Evolutionary conservation across 1,140 invertebrate species (phyloP), one percentile per base, ranked within the genome.

Genomic region (Brachionus angularis): DNA sequence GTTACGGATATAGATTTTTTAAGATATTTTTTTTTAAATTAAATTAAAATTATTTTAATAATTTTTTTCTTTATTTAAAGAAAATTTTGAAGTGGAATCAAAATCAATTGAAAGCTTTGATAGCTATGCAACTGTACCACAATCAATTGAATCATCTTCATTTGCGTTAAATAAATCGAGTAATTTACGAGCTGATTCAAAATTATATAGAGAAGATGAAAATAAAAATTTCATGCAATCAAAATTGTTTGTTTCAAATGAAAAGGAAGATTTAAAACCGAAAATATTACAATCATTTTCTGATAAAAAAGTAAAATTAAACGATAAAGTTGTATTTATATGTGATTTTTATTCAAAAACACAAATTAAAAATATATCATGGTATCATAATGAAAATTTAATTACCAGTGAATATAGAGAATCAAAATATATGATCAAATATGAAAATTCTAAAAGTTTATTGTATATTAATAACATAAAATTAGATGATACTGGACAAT

Each of bases 381-480:
- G 62, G 62, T 67, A 67, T 67, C 42, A 67, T 21, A 67, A 67
- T 67, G 62, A 42, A 44, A 14, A 14, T 31, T 21, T 25, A 18
- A 46, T 64, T 34, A 16, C 36, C 21, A 23, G 14, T 2, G 10
- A 10, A 50, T 5, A 8, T 27, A 10, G 12, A 39, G 18, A 58
- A 8, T 58, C 33, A 33, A 58, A 23, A 58, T 39, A 39, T 58
- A 21, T 23, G 12, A 58, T 58, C 8, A 58, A 58, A 39, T 18
- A 58, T 12, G 53, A 58, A 36, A 10, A 36, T 2, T 39, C 34
- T 21, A 58, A 12, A 58, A 25, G 33, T 21, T 58, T 34, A 39
- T 42, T 58, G 3, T 39, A 23, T 18, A 58, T 58, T 25, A 39
- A 39, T 16, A 39, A 39, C 5, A 23, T 23, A 10, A 27, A 23